Conservation (phyloP, 1,140 invertebrate genomes). For the Riptortus pedestris region DNA sequence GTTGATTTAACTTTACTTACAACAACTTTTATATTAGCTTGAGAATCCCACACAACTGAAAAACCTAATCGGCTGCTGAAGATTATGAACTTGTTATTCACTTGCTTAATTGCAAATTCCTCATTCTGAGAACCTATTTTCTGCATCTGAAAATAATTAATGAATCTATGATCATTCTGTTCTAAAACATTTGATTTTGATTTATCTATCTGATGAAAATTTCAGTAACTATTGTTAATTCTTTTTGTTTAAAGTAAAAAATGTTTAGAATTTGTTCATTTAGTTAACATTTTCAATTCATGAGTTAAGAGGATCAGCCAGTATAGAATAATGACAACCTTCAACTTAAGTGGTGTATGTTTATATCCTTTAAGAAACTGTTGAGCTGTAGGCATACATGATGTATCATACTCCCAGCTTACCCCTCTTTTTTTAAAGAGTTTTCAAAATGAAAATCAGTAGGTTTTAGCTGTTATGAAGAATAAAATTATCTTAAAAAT, state of each 20-base stretch:
- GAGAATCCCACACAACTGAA: constrained; percentile 55
- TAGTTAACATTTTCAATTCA: too few species aligned
- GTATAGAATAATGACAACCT: too few species aligned
- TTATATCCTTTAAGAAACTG: too few species aligned
- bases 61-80: constrained; percentile 58
- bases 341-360: too few species aligned
- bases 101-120: constrained; percentile 52
- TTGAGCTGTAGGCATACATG: too few species aligned
- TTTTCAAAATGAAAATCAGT: too few species aligned
- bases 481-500: too few species aligned
- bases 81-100: constrained; percentile 56
- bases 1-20: too few species aligned
- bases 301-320: not conserved
- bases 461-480: too few species aligned
- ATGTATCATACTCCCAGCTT: too few species aligned
- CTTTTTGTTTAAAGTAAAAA: not conserved
- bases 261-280: not conserved
- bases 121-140: constrained; percentile 51
- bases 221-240: not conserved
- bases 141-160: constrained; percentile 36
- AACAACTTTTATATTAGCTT: constrained; percentile 58
- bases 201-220: not conserved
- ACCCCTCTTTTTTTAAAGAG: too few species aligned
- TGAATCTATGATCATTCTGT: not conserved
- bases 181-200: not conserved